Evolutionary conservation across 2,113 vertebrate genomes (phyloP), one percentile per base, ranked within the genome.

Genomic region (Corydoras maculifer): DNA sequence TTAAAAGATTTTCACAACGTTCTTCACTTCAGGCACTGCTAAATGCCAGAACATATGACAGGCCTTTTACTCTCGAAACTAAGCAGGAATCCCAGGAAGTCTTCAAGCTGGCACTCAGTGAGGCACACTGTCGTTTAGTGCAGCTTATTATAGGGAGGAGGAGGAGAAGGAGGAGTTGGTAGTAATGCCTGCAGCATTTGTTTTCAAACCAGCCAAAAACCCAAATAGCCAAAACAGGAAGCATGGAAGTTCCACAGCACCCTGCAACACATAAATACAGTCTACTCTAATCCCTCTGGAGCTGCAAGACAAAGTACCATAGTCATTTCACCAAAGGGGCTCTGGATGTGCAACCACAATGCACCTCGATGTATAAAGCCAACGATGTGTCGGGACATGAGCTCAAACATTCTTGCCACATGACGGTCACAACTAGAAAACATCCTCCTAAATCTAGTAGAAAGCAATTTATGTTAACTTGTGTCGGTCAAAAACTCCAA

Each of bases 41-140:
- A 77, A 79, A 64, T 55, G 68, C 70, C 35, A 43, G 69, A 29
- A n/a, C 51, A 74, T 72, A 70, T 59, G 68, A 78, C 58, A n/a
- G 65, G 58, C 35, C 35, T 63, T 9, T 61, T 72, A 71, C 57
- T 53, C 63, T 74, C 2, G 53, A 31, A 54, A 54, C 29, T 25
- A 60, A 9, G 43, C 4, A 9, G 58, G 51, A 13, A 50, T 68
- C 35, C 30, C 14, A 11, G 59, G 30, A 48, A 58, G 70, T 68
- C 65, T 15, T 59, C 70, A 77, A 77, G 9, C 49, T 58, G 31
- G 53, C 31, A 51, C 32, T 59, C 12, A 43, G 49, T 59, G 9
- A 9, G 29, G n/a, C 2, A n/a, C 18, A 15, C 4, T 51, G 30
- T 43, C 65, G 32, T 68, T 74, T 72, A 58, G 57, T 14, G 51